These are phyloP conservation scores for Clupea harengus DNA, from an alignment of 2,113 vertebrate species.

Conservation along the genomic window DNA sequence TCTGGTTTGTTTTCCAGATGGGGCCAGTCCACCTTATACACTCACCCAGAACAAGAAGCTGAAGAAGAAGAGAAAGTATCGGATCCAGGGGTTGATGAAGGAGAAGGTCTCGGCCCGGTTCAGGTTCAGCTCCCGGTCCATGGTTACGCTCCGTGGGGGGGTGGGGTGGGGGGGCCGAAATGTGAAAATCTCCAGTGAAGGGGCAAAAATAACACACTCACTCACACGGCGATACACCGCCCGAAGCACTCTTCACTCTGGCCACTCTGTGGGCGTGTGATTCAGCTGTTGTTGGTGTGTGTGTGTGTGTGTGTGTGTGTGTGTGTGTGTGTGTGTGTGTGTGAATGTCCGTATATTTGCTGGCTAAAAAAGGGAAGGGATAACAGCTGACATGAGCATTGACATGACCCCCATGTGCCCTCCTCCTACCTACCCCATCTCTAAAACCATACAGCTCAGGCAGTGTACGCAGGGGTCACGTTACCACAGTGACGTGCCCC, in stretches of 20 bases:
- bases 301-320: not conserved
- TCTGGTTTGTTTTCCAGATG: not conserved
- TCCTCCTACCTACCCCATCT: not conserved
- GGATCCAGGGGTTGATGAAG: conserved; percentile 72
- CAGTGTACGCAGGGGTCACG: not conserved
- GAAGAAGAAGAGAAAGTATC: conserved; percentile 75
- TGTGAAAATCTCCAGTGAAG: not conserved
- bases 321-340: not conserved
- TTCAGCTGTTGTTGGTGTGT: not conserved
- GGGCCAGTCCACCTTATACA: conserved; percentile 20
- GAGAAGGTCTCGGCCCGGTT: conserved; percentile 67
- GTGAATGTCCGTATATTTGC: not conserved
- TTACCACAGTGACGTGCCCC: not conserved
- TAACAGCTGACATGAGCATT: conserved; percentile 31
- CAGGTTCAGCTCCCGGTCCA: conserved; percentile 65
- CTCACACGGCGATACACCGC: not conserved
- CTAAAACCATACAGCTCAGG: not conserved
- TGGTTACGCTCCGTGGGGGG: conserved; percentile 27
- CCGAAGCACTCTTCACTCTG: not conserved
- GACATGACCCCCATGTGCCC: conserved; percentile 12
- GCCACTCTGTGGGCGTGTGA: not conserved
- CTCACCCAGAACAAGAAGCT: conserved; percentile 77
- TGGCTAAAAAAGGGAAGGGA: not conserved
- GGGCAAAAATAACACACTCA: not conserved
- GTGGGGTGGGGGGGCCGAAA: no score